phyloP scores from a whole-genome alignment of 2,113 vertebrate species.

The Sorex araneus region DNA sequence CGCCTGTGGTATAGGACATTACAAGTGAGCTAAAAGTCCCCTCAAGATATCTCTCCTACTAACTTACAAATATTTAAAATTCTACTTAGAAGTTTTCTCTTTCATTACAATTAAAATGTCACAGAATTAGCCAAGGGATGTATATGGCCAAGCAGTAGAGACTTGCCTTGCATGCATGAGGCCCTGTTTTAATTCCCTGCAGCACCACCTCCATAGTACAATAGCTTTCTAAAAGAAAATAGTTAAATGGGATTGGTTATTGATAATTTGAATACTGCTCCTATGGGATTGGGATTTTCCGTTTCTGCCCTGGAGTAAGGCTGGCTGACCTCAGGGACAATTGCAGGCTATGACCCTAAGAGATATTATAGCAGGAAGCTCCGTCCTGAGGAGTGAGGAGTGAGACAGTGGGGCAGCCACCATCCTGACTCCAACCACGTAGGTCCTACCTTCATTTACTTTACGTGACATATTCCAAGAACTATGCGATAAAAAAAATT shows the following conservation, averaged over 20 bases:
- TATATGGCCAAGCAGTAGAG: no score
- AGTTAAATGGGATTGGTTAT: no score
- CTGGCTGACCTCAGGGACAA: background rate
- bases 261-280: background rate
- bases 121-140: background rate
- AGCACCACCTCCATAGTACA: no score
- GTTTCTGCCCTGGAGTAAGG: background rate
- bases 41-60: background rate
- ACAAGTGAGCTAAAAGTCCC: background rate
- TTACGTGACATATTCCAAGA: constrained; percentile 16
- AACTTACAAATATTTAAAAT: constrained; percentile 12
- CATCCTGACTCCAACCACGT: background rate
- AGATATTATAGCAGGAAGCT: background rate
- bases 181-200: no score
- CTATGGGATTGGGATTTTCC: background rate
- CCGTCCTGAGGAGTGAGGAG: background rate
- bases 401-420: background rate
- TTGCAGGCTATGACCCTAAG: background rate
- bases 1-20: background rate
- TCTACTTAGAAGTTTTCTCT: background rate
- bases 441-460: background rate
- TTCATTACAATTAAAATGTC: constrained; percentile 21
- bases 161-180: no score
- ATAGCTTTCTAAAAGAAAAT: no score
- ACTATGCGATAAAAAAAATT: background rate